phyloP scores from a whole-genome alignment of 2,888 invertebrate genomes.

The Drosophila paramelanica region DNA sequence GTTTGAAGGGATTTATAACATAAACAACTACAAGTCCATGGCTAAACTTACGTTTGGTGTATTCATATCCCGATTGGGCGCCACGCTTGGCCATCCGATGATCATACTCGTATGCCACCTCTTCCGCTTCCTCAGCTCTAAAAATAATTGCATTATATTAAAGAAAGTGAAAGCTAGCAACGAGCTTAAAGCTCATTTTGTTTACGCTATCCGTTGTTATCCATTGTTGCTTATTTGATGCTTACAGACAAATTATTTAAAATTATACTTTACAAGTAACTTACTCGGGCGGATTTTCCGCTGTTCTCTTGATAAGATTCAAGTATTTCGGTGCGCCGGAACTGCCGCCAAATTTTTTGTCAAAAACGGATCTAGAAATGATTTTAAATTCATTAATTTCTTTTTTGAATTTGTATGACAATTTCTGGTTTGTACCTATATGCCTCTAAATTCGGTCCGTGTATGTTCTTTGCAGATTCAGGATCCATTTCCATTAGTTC shows the following conservation, averaged over 20 bases:
- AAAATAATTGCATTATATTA: constrained; percentile 22
- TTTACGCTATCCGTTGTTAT: constrained; percentile 23
- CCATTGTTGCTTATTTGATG: constrained; percentile 27
- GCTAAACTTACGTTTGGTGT: constrained; percentile 71
- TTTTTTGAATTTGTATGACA: background rate
- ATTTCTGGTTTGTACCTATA: constrained; percentile 50
- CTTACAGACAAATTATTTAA: constrained; percentile 48
- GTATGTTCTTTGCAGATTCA: constrained; percentile 72
- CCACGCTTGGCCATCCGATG: constrained; percentile 67
- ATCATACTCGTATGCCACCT: constrained; percentile 69
- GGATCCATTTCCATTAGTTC: constrained; percentile 79
- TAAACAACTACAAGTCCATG: constrained; percentile 5
- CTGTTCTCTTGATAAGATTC: constrained; percentile 74
- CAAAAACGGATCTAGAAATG: constrained; percentile 72
- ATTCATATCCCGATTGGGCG: constrained; percentile 68
- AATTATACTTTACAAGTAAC: constrained; percentile 78
- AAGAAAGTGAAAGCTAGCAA: background rate
- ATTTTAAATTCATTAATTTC: background rate
- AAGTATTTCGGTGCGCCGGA: constrained; percentile 71
- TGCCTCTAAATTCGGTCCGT: constrained; percentile 70
- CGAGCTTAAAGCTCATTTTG: constrained; percentile 17
- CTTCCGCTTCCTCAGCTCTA: constrained; percentile 69
- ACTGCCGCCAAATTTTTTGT: constrained; percentile 65
- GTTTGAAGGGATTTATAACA: constrained; percentile 4
- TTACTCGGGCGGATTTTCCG: constrained; percentile 78